Percentiles rank a stretch among this genome's conserved stretches.
Conservation (phyloP, 2,797 vertebrate species). For the Pseudocheirus occidentalis region DNA sequence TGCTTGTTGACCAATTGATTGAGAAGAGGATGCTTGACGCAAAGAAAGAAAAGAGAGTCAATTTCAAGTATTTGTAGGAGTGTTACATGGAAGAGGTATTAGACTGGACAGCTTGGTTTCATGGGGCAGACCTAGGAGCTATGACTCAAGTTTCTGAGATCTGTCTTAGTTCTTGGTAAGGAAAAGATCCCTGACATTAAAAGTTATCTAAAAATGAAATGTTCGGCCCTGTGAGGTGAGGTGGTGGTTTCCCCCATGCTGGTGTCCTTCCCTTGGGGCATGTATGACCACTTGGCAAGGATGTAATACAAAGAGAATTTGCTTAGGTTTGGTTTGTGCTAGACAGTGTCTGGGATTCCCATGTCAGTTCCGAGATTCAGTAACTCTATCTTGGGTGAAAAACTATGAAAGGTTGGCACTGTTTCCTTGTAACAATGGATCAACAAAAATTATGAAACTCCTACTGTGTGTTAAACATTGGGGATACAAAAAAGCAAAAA, state of each 20-base stretch:
- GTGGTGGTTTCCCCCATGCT: neutral
- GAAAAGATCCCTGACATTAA: neutral
- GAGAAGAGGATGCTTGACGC: neutral
- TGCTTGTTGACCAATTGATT: neutral
- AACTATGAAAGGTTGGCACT: neutral
- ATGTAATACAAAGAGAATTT: neutral
- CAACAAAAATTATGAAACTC: neutral
- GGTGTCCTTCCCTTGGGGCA: neutral
- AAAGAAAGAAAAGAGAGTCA: neutral
- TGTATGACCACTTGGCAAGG: neutral
- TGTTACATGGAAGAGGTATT: neutral
- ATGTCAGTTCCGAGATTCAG: neutral
- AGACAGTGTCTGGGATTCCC: neutral
- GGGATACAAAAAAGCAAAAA: neutral
- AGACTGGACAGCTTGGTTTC: neutral
- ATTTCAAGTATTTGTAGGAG: neutral
- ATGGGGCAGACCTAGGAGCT: neutral
- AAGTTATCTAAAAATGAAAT: neutral
- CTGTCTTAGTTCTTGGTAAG: neutral
- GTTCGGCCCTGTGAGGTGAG: neutral
- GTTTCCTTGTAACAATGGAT: neutral
- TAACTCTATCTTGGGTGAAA: neutral
- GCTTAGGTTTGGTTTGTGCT: neutral
- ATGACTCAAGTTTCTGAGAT: neutral
- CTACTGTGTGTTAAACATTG: neutral